Base-by-base conservation (phyloP, 1,140 invertebrate genomes). In the Dolichoris vasculosae region DNA sequence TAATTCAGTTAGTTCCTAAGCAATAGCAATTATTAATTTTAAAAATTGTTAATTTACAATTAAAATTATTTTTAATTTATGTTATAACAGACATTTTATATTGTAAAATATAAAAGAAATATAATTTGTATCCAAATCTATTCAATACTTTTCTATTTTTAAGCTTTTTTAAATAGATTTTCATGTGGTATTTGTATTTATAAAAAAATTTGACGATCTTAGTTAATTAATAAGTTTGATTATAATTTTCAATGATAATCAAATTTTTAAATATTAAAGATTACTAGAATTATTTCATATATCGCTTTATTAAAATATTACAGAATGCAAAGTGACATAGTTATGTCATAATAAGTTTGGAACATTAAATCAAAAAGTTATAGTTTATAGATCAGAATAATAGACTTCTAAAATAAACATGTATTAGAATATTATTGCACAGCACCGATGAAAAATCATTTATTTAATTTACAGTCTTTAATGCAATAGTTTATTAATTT, bases 1-100 rank as follows among this genome's bases (percentile, higher is more conserved):
- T 75, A 99, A 94, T 91, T 97, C 97, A 51, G 98, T 99, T 88
- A 99, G 93, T 94, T 99, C 98, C 95, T 97, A 89, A 78, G 38
- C 32, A 63, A 71, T 64, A 71, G 80, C 35, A 87, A 73, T 63
- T 32, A 55, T 59, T 63, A 32, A 82, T 69, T 69, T 82, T 55
- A 78, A 48, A 26, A 59, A 55, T 6, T 48, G 26, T 75, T 51
- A 63, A 71, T 48, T 51, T 35, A 81, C 1, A 71, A 32, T 43
- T 32, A 51, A 1, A 77, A 30, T 77, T 77, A 51, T 51, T 75
- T 38, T 55, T 78, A 38, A 59, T 32, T 38, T 78, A 32, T 8
- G 26, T 32, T 75, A 79, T 48, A 40, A 77, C 35, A 77, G 32
- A 86, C 32, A 55, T n/a, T 80, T 80, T 51, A 67, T 84, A 79